Base-by-base conservation (phyloP, 2,888 invertebrate genomes). In the Oxystoma pomonae region DNA sequence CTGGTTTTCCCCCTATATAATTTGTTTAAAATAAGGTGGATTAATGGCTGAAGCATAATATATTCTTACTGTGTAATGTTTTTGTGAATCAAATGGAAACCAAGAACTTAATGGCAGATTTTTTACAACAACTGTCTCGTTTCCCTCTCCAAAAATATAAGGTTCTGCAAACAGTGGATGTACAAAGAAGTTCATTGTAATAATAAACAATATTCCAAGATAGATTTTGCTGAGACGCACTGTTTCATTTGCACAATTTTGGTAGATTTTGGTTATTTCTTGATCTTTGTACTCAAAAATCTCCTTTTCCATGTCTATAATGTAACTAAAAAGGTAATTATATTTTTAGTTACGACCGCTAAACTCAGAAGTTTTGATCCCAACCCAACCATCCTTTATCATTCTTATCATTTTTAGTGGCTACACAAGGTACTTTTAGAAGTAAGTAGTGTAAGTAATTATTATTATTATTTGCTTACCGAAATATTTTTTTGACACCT, bases 61-160 rank as follows among this genome's bases (percentile, higher is more conserved):
- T 16, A 7, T 60, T 21, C 66, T 62, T 55, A 60, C 59, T 17
- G 63, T 35, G 56, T 71, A 69, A 20, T 67, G 53, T 18, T 58
- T 49, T 57, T 71, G 71, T 58, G 69, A 68, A 50, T 71, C 67
- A 59, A 67, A 70, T 12, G 71, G 70, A 64, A 69, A 68, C 71
- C 71, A 71, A 0, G 70, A 67, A 0, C 70, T 69, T 2, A 71
- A 58, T 0, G 71, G 71, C 2, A 70, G 55, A 17, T 67, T 59
- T 59, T 63, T 69, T 7, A 69, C 63, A 19, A 64, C 19, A 7
- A 61, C 56, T 16, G 67, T 60, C 63, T 62, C 52, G 19, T 68
- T 62, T n/a, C 64, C 68, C 50, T 57, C 61, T 21, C 58, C 49
- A 5, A 59, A 55, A 12, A 61, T 59, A 20, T 66, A 60, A n/a